Evolutionary conservation across 2,797 vertebrate genomes (phyloP), one percentile per base, ranked within the genome.

Genomic region (Octomys mimax): DNA sequence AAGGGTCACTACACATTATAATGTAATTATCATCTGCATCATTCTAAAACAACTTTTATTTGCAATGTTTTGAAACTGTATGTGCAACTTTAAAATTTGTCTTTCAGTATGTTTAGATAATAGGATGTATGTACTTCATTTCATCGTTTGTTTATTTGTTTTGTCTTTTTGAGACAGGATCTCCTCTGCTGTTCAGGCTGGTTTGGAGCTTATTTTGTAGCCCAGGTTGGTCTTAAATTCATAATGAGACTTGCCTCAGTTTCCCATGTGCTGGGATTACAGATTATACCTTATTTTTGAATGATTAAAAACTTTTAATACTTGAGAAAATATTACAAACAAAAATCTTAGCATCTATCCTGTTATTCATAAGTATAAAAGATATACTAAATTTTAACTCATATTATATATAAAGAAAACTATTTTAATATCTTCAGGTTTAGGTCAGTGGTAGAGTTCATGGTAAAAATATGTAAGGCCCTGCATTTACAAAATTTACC

Each of bases 21-120:
- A 81, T 42, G 82, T 49, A 64, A 86, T 81, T 68, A 81, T 52
- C 80, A 70, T 62, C 31, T 92, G 4, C 31, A 52, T 73, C 36
- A 93, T 4, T 18, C 52, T 93, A 70, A 91, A 46, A 31, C 79
- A 46, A 31, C 85, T 85, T 92, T 6, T 95, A 39, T 39, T 91
- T 91, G 33, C 83, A 46, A 18, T 21, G 3, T 19, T 36, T 39
- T 88, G 46, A 95, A 86, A 22, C 52, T 68, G n/a, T 61, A 18
- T 42, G 31, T 46, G 1, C 33, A 54, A 57, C 70, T 82, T 84
- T 19, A 11, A 46, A 85, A 39, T 52, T 46, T 84, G 28, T 80
- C 21, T 52, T 88, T 79, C 49, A 36, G 5, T 83, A 87, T 46
- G 4, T 54, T 54, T 54, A 54, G 54, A 49, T 49, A 49, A 49